A percentile compares a stretch with the other conserved stretches of the same genome.
Conservation (phyloP, 1,140 invertebrate genomes). For the Leptopilina boulardi region DNA sequence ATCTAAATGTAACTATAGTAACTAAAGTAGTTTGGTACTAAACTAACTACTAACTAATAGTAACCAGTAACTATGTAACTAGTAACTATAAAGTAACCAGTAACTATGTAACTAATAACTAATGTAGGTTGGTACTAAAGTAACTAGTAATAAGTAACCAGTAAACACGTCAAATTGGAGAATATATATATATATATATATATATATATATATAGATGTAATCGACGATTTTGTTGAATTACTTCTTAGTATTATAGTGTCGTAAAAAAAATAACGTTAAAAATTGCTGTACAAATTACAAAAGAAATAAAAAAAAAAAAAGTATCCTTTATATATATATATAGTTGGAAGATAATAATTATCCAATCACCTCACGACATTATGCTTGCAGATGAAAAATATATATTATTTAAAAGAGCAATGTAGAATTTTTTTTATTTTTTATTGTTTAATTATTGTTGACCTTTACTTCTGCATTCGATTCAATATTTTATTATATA, state of each 20-base stretch:
- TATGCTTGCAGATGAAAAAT: neutral
- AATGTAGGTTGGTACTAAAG: too few species aligned
- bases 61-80: too few species aligned
- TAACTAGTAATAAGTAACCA: too few species aligned
- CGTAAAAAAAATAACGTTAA: slow-evolving; percentile 23
- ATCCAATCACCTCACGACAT: slow-evolving; percentile 26
- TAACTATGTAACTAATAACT: too few species aligned
- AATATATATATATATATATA: too few species aligned
- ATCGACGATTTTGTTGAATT: slow-evolving; percentile 18
- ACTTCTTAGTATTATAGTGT: slow-evolving; percentile 3
- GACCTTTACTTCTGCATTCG: neutral
- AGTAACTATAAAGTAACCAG: too few species aligned
- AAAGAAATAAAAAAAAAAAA: neutral
- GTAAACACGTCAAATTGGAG: too few species aligned
- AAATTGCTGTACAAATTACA: slow-evolving; percentile 6
- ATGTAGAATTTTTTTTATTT: neutral
- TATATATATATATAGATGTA: neutral
- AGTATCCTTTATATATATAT: slow-evolving; percentile 9
- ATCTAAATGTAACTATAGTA: too few species aligned
- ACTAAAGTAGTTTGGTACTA: too few species aligned
- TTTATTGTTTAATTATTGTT: neutral
- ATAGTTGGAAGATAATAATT: slow-evolving; percentile 9
- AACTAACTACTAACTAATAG: too few species aligned
- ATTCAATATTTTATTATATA: slow-evolving; percentile 4
- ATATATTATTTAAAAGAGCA: neutral